These are phyloP conservation scores for Pan paniscus DNA, from an alignment of 2,113 vertebrate species.

Conservation along the genomic window DNA sequence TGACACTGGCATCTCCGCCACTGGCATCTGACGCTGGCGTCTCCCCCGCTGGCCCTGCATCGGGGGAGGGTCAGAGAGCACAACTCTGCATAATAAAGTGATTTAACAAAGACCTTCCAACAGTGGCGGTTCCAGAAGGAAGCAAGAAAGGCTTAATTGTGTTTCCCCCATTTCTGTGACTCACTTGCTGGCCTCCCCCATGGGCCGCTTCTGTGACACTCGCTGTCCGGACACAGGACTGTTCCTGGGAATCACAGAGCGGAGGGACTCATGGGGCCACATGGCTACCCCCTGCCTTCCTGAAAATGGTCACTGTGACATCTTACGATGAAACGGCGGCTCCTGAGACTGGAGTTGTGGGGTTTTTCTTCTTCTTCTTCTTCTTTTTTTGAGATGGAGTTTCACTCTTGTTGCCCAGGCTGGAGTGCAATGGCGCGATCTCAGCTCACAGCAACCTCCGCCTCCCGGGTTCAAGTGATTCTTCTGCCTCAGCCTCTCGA, in stretches of 20 bases:
- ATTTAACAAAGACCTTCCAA: neutral
- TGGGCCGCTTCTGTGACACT: neutral
- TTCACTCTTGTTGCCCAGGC: neutral
- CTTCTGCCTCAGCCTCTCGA: no score
- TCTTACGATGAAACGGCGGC: neutral
- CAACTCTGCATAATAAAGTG: neutral
- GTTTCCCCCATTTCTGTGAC: neutral
- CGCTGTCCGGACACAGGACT: neutral
- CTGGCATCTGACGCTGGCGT: no score
- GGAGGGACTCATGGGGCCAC: neutral
- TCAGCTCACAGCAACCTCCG: no score
- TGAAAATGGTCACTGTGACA: neutral
- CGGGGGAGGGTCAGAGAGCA: neutral
- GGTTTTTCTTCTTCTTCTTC: no score
- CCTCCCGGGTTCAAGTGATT: no score
- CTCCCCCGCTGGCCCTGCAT: no score
- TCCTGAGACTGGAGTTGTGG: neutral
- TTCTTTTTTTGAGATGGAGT: neutral
- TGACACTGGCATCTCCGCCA: no score
- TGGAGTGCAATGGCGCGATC: no score
- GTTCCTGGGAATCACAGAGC: neutral
- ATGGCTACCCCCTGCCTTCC: neutral
- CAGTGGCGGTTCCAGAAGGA: neutral
- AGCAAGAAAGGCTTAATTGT: neutral
- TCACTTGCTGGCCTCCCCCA: fast-evolving